Conservation (phyloP, 2,888 invertebrate genomes). For the Nebria brevicollis region DNA sequence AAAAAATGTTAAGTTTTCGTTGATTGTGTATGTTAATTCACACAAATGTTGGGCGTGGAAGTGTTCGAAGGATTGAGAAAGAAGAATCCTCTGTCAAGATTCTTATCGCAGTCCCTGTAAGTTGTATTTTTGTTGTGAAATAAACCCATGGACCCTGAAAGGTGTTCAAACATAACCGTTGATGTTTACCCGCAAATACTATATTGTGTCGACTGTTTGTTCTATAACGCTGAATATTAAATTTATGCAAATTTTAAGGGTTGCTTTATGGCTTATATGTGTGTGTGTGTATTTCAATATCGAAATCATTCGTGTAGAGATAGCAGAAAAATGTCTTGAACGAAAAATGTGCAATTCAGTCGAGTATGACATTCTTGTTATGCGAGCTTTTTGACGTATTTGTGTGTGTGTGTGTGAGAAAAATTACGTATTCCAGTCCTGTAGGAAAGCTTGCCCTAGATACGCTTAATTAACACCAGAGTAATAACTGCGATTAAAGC, state of each 20-base stretch:
- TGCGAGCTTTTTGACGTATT: no score
- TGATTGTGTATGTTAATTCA: conserved; percentile 7
- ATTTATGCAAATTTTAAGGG: neutral
- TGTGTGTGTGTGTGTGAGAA: neutral
- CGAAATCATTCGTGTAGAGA: no score
- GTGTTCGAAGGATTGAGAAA: conserved; percentile 80
- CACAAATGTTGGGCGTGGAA: conserved; percentile 52
- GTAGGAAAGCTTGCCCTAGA: conserved; percentile 36
- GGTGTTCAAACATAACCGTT: neutral
- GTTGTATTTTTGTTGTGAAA: conserved; percentile 60
- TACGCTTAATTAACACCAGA: conserved; percentile 45
- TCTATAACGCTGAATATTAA: neutral
- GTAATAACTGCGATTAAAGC: conserved; percentile 45
- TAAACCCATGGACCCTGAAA: neutral
- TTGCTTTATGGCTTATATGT: no score
- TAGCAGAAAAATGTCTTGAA: no score
- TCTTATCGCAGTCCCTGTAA: conserved; percentile 83
- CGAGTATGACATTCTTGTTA: no score
- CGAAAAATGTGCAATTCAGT: no score
- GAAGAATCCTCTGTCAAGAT: conserved; percentile 79
- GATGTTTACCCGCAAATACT: neutral
- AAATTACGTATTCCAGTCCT: conserved; percentile 30
- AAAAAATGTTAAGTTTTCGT: conserved; percentile 18
- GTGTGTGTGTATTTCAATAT: no score
- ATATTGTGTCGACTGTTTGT: neutral